Conservation (phyloP, 2,888 invertebrate species). For the Metallyticus violacea region DNA sequence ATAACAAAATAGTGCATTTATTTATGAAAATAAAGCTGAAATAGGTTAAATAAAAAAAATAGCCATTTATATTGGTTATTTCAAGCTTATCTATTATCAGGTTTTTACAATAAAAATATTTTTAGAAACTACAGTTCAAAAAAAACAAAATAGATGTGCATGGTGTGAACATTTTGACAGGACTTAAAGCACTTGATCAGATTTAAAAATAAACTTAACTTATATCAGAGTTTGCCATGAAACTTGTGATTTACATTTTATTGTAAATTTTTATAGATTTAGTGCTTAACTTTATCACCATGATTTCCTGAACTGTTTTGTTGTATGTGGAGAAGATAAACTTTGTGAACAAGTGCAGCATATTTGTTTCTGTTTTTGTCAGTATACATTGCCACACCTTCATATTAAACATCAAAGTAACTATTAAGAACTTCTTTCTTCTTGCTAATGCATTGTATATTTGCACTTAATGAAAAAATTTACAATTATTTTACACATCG, state of each 20-base stretch:
- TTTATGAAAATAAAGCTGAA: background rate
- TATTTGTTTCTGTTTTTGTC: background rate
- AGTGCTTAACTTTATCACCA: background rate
- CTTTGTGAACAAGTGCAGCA: too few relatives aligned
- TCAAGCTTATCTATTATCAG: background rate
- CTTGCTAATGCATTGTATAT: background rate
- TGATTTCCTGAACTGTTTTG: background rate
- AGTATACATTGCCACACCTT: conserved; percentile 9
- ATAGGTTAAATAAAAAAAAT: background rate
- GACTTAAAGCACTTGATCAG: background rate
- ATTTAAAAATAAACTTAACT: too few relatives aligned
- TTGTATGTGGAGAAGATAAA: background rate
- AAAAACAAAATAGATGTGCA: background rate
- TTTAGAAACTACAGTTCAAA: background rate
- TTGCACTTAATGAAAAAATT: background rate
- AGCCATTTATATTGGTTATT: background rate
- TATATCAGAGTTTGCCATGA: too few relatives aligned
- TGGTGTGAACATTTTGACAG: background rate
- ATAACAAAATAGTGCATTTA: background rate
- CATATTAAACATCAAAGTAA: background rate
- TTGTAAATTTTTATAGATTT: background rate
- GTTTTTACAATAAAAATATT: too few relatives aligned
- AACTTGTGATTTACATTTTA: too few relatives aligned
- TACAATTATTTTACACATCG: background rate
- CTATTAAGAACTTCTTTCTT: background rate